Conservation (phyloP, 2,888 invertebrate genomes). For the Dorcus parallelipipedus region DNA sequence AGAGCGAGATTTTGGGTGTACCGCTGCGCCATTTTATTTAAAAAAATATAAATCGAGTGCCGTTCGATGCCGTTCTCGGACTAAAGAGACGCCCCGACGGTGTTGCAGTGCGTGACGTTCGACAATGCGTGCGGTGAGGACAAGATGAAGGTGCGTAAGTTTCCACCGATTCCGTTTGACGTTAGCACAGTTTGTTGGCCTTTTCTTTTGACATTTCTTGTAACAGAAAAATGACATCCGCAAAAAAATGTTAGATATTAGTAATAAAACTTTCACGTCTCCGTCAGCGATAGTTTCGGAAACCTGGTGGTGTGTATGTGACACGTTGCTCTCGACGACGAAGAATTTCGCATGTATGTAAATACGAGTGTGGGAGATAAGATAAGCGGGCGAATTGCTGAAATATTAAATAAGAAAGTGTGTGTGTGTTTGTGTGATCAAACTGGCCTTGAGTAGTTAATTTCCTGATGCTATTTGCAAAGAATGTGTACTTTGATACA, state of each 20-base stretch:
- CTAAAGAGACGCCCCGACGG: not conserved
- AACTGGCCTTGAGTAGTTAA: too few species aligned
- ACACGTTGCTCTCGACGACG: not conserved
- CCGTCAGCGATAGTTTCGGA: too few species aligned
- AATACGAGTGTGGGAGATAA: not conserved
- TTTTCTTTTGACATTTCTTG: conserved; percentile 18
- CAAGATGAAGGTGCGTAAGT: not conserved
- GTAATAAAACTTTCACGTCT: conserved; percentile 6
- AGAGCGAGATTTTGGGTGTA: conserved; percentile 18
- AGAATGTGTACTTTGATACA: conserved; percentile 1
- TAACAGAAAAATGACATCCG: conserved; percentile 13
- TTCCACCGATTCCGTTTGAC: conserved; percentile 4
- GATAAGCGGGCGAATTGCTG: too few species aligned
- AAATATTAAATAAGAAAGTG: too few species aligned
- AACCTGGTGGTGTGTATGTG: not conserved
- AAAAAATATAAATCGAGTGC: conserved; percentile 4
- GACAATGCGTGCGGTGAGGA: not conserved
- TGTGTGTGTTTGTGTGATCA: too few species aligned
- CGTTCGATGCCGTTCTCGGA: not conserved
- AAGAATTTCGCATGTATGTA: not conserved
- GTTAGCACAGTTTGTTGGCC: conserved; percentile 20
- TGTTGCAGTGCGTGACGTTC: too few species aligned
- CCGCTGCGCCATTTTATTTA: conserved; percentile 19
- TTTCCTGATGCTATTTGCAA: too few species aligned
- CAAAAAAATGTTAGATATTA: conserved; percentile 1